Evolutionary conservation across 2,888 invertebrate species (phyloP).

Genomic region (Archips xylosteana): DNA sequence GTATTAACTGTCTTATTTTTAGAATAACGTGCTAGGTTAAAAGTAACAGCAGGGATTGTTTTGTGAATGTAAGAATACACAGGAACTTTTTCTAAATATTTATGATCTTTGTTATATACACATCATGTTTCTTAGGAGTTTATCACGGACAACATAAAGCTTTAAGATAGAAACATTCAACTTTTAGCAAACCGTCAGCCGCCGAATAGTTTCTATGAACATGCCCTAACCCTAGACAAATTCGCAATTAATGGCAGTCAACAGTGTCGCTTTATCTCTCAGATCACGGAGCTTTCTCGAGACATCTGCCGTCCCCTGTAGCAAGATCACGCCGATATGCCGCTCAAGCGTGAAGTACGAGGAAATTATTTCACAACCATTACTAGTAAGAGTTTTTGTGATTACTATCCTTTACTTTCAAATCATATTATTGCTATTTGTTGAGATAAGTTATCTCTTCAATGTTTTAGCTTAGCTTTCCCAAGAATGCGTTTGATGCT

Average conservation of each 20-base stretch:
- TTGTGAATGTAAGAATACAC: no score
- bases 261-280: constrained; percentile 62
- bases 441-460: no score
- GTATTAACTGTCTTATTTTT: no score
- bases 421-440: neutral
- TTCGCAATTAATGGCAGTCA: constrained; percentile 58
- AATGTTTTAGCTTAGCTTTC: no score
- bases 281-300: constrained; percentile 65
- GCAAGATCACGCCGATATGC: constrained; percentile 36
- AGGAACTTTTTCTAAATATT: no score
- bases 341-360: constrained; percentile 41
- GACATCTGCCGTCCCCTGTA: constrained; percentile 59
- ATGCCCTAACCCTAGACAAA: constrained; percentile 49
- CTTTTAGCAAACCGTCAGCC: neutral
- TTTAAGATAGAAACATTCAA: no score
- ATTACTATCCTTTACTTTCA: constrained; percentile 38
- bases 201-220: neutral
- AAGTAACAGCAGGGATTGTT: no score
- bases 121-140: no score
- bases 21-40: no score
- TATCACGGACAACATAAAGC: no score
- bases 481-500: no score
- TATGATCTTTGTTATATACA: no score
- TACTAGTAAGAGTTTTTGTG: constrained; percentile 37
- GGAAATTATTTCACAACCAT: constrained; percentile 50